Conservation (phyloP, 2,888 invertebrate genomes). For the Phyllotreta striolata region DNA sequence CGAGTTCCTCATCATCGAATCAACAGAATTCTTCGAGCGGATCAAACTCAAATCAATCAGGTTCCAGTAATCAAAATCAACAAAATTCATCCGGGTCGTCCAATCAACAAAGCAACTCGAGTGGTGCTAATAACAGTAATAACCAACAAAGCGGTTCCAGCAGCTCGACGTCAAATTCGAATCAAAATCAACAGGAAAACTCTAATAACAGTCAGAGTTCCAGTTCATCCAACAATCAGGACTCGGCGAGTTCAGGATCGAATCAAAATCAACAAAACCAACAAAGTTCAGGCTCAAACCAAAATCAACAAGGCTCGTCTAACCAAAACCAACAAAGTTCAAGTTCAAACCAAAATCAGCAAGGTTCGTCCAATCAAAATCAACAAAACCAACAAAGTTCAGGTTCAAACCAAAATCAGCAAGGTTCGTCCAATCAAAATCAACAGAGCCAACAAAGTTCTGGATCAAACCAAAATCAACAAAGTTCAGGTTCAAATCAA, state of each 20-base stretch:
- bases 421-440: conserved; percentile 13
- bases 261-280: conserved; percentile 28
- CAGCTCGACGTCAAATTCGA: neutral
- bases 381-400: conserved; percentile 31
- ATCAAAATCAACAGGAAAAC: conserved; percentile 19
- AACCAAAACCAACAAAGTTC: conserved; percentile 23
- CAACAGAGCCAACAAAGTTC: conserved; percentile 16
- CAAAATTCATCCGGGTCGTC: conserved; percentile 30
- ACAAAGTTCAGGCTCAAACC: conserved; percentile 32
- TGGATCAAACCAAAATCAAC: conserved; percentile 24
- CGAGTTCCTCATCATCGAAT: neutral
- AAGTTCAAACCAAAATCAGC: conserved; percentile 10
- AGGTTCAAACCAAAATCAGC: conserved; percentile 7
- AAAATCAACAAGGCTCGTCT: conserved; percentile 34
- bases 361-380: conserved; percentile 11
- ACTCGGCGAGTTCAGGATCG: neutral
- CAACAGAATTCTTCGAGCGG: conserved; percentile 4
- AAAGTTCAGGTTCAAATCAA: conserved; percentile 13
- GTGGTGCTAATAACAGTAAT: conserved; percentile 29
- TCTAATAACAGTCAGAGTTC: conserved; percentile 35
- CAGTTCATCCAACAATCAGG: conserved; percentile 2
- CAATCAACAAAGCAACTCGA: conserved; percentile 1
- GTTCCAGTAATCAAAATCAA: conserved; percentile 21
- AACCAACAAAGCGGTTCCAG: conserved; percentile 31
- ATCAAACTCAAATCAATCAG: conserved; percentile 7